Base-by-base conservation (phyloP, 2,797 vertebrate genomes). In the Gymnoscopelus microlampas region DNA sequence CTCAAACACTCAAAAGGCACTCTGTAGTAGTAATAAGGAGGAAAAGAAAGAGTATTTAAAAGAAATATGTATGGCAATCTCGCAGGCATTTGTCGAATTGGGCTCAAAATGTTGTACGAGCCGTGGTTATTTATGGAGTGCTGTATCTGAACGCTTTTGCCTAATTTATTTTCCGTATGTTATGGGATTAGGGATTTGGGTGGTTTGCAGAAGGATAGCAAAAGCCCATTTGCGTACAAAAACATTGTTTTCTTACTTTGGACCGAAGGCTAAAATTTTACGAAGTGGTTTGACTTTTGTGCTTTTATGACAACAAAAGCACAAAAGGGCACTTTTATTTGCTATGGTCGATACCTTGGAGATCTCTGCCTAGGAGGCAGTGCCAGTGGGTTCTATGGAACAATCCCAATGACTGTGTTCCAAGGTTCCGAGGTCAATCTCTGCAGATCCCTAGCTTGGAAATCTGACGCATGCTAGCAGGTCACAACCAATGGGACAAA, bases 91-190 rank as follows among this genome's bases (percentile, higher is more conserved):
- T 58, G 63, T 81, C 78, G 79, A 78, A 86, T 82, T 76, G 83
- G 80, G 76, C 32, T 73, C 63, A 61, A 79, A 85, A 82, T 66
- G 53, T 71, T 68, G 14, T 47, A 70, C 66, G 48, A 56, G 62
- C 61, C 60, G 19, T 6, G 50, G 70, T 80, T 89, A 84, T 91
- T 91, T 86, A 85, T 88, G 85, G 75, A 87, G 83, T 82, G 82
- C 71, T 44, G 63, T 23, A 71, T 81, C 68, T 74, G 63, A 85
- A 77, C 68, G 74, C 58, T 84, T 88, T 79, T 73, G 81, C 78
- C 79, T 86, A 75, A 89, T 84, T 83, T 74, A 70, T 81, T 83
- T 61, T 58, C 67, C 82, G 82, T 77, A 83, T 87, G 87, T 78
- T 60, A 66, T 1, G 63, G 75, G 56, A 54, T 75, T 8, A 44